Base-by-base conservation (phyloP, 2,113 vertebrate species). In the Chiloscyllium plagiosum region DNA sequence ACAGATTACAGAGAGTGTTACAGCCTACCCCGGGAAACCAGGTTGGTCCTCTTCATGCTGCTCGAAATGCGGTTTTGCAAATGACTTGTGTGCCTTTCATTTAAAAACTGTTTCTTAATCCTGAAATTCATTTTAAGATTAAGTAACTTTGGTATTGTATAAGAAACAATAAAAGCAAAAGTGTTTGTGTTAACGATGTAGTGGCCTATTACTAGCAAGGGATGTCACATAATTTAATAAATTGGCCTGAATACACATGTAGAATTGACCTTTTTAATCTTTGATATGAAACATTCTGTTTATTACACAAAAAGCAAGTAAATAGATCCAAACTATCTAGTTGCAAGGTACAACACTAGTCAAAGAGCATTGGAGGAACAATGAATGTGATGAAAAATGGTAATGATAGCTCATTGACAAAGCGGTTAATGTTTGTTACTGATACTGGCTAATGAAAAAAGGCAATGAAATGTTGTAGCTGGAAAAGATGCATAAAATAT, bases 401-500 rank as follows among this genome's bases (percentile, higher is more conserved):
- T 66, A 26, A 94, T 70, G 66, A 90, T 90, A 33, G 56, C 26
- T 33, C 50, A 61, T 90, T 90, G 52, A 94, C 65, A 69, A 94
- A 94, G 7, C 22, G 66, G 92, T 70, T 94, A 69, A 26, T 12
- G 37, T 6, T 94, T 94, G 65, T 94, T 68, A 69, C 24, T 94
- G 92, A 94, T 69, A 47, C 65, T 26, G 37, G n/a, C 92, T 69
- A 20, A 69, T 70, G 61, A 69, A 47, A 69, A 94, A 94, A 69
- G 26, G 92, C 47, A n/a, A 94, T 94, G 92, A 94, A 69, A 70
- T 42, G 69, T 22, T 94, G 92, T 5, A 42, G 66, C 20, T 70
- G 65, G 66, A 94, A 94, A 70, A 20, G 5, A 66, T 61, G 19
- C 92, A 94, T 66, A 94, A 47, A 94, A 69, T 61, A 94, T 94